Conservation (phyloP, 2,113 vertebrate species). For the Stictonetta naevosa region DNA sequence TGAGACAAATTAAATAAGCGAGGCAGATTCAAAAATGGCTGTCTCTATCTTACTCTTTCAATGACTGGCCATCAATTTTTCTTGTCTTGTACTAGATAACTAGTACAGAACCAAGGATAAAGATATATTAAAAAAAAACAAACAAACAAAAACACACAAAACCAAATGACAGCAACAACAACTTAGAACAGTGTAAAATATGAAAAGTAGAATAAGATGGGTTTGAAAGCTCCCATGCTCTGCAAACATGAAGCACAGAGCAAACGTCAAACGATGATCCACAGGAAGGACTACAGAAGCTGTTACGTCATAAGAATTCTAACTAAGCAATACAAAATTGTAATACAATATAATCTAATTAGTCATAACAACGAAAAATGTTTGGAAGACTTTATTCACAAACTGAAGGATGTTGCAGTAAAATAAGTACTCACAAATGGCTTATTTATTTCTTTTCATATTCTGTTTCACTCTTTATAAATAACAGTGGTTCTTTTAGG, state of each 20-base stretch:
- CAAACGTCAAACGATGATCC: background rate
- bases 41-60: background rate
- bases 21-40: slow-evolving; percentile 36
- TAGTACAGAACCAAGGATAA: background rate
- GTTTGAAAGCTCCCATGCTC: background rate
- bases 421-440: background rate
- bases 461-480: background rate
- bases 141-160: too few relatives aligned
- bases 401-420: background rate
- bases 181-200: slow-evolving; percentile 27
- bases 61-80: slow-evolving; percentile 8
- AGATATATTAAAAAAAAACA: slow-evolving; percentile 6
- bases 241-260: background rate
- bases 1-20: slow-evolving; percentile 38
- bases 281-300: background rate
- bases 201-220: background rate
- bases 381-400: background rate
- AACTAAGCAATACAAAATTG: background rate
- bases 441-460: background rate
- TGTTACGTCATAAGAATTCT: background rate
- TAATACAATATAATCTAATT: background rate
- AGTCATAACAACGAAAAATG: background rate
- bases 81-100: background rate
- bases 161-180: background rate
- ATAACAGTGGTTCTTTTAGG: background rate